phyloP scores from a whole-genome alignment of 1,140 invertebrate genomes.

The Maconellicoccus hirsutus region DNA sequence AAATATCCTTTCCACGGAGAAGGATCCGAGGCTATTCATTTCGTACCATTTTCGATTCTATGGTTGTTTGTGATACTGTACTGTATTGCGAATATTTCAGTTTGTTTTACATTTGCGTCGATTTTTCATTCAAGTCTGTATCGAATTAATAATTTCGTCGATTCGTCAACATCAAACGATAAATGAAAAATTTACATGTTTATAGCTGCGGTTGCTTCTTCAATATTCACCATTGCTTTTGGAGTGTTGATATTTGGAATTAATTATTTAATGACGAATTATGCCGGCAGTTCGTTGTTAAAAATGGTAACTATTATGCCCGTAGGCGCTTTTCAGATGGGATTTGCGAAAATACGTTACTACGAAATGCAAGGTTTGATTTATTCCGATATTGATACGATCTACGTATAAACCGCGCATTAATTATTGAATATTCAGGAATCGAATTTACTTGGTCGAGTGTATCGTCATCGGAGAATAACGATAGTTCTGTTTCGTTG shows the following conservation, averaged over 20 bases:
- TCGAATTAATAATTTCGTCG: neutral
- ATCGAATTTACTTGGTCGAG: neutral
- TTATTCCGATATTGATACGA: neutral
- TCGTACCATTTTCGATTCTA: constrained; percentile 36
- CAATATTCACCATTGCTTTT: neutral
- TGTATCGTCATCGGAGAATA: neutral
- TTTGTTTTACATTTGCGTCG: constrained; percentile 25
- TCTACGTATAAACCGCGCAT: neutral
- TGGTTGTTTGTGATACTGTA: constrained; percentile 24
- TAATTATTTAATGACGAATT: neutral
- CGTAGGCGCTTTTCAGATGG: neutral
- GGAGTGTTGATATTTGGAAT: neutral
- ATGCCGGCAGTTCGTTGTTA: neutral
- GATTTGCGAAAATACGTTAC: neutral
- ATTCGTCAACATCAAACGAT: neutral
- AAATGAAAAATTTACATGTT: neutral
- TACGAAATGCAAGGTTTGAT: neutral
- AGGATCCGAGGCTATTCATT: constrained; percentile 32
- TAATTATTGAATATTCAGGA: neutral
- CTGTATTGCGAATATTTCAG: constrained; percentile 23
- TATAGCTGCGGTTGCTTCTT: neutral
- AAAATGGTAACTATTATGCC: neutral
- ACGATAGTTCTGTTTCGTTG: constrained; percentile 24
- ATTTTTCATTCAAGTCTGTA: constrained; percentile 19
- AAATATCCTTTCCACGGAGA: constrained; percentile 31